Evolutionary conservation across 2,888 invertebrate genomes (phyloP).

Genomic region (Heliconius sara): DNA sequence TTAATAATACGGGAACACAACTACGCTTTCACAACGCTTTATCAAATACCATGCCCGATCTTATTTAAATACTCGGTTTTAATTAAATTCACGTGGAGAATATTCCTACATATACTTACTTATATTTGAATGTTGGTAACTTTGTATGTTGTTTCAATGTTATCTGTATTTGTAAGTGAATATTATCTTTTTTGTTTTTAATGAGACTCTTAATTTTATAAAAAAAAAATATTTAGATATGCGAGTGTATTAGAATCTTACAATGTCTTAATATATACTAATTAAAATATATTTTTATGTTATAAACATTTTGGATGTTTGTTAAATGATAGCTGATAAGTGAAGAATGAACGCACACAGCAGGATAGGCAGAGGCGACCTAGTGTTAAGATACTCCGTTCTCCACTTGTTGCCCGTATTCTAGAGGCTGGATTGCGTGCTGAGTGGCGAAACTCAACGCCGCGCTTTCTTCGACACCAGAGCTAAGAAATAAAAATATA

Average conservation of each 20-base stretch:
- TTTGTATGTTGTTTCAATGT: not conserved
- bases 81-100: constrained; percentile 5
- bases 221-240: not conserved
- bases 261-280: not conserved
- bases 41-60: constrained; percentile 1
- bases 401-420: too few relatives aligned
- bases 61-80: constrained; percentile 10
- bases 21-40: constrained; percentile 8
- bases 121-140: not conserved
- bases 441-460: too few relatives aligned
- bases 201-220: not conserved
- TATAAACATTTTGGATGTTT: too few relatives aligned
- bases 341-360: too few relatives aligned
- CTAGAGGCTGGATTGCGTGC: too few relatives aligned
- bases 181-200: constrained; percentile 7
- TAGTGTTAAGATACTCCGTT: too few relatives aligned
- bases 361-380: too few relatives aligned
- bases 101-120: not conserved
- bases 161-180: constrained; percentile 13
- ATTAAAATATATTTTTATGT: not conserved
- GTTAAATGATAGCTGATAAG: too few relatives aligned
- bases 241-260: not conserved
- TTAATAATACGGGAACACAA: not conserved
- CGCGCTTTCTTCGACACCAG: too few relatives aligned
- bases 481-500: too few relatives aligned